phyloP scores from a whole-genome alignment of 2,888 invertebrate species.

The Chaetogeoica ovagalla region DNA sequence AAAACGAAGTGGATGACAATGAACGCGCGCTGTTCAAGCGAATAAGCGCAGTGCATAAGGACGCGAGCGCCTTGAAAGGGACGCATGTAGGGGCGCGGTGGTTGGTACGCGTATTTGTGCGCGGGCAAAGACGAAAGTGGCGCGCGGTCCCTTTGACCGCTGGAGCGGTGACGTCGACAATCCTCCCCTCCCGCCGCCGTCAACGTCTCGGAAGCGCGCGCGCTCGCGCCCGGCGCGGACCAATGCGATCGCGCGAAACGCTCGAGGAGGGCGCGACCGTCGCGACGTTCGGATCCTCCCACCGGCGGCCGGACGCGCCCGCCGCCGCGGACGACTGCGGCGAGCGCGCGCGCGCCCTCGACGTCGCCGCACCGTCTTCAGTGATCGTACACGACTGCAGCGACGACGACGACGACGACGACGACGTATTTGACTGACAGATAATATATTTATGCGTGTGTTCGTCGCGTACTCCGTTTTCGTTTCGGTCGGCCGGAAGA shows the following conservation, averaged over 20 bases:
- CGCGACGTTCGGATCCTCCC: constrained; percentile 19
- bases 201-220: neutral
- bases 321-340: neutral
- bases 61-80: no score
- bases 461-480: no score
- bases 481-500: no score
- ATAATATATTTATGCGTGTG: no score
- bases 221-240: neutral
- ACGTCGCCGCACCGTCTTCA: neutral
- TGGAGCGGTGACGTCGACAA: neutral
- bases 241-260: constrained; percentile 22
- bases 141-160: neutral
- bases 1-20: no score
- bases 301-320: constrained; percentile 27
- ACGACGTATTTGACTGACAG: neutral
- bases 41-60: no score
- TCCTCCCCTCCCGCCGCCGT: neutral
- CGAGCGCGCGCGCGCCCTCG: neutral
- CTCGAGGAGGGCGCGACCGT: constrained; percentile 40
- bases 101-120: no score
- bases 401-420: constrained; percentile 5
- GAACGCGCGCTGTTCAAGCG: no score
- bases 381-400: constrained; percentile 21
- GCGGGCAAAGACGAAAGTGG: no score
- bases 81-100: no score